A percentile compares a stretch with the other conserved stretches of the same genome.
phyloP scores from a whole-genome alignment of 2,113 vertebrate genomes.

The Bothrops jararaca region DNA sequence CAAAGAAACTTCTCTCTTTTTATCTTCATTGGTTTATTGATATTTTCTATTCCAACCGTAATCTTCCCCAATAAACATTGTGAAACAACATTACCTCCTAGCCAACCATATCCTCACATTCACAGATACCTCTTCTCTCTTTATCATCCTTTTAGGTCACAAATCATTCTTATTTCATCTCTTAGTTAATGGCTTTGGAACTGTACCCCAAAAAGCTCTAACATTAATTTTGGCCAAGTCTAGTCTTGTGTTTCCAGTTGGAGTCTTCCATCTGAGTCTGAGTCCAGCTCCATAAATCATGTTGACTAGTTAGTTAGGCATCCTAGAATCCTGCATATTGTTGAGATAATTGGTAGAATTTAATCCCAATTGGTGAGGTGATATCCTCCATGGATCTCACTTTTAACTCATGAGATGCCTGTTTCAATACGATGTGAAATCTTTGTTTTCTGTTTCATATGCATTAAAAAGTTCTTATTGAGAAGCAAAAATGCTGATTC shows the following conservation, averaged over 20 bases:
- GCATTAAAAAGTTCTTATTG: slow-evolving; percentile 43
- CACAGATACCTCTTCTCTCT: slow-evolving; percentile 58
- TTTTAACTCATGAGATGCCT: slow-evolving; percentile 48
- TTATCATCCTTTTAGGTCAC: slow-evolving; percentile 69
- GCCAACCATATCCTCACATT: slow-evolving; percentile 55
- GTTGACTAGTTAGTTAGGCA: background rate
- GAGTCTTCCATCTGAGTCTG: slow-evolving; percentile 62
- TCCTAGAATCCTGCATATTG: background rate
- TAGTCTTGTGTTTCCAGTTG: slow-evolving; percentile 66
- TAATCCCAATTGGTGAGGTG: background rate
- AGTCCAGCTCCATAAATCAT: slow-evolving; percentile 39
- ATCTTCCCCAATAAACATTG: slow-evolving; percentile 35
- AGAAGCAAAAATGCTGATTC: slow-evolving; percentile 53
- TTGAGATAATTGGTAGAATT: background rate
- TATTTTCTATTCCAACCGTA: slow-evolving; percentile 45
- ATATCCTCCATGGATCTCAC: slow-evolving; percentile 1
- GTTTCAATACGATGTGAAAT: slow-evolving; percentile 39
- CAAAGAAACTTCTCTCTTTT: slow-evolving; percentile 52
- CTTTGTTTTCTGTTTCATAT: slow-evolving; percentile 9
- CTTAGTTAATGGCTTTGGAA: slow-evolving; percentile 80
- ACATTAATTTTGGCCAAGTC: slow-evolving; percentile 67
- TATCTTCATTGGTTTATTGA: slow-evolving; percentile 57
- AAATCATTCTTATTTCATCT: slow-evolving; percentile 78
- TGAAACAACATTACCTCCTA: slow-evolving; percentile 1
- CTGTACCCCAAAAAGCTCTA: slow-evolving; percentile 73